Base-by-base conservation (phyloP, 2,113 vertebrate species). In the Anseranas semipalmata region DNA sequence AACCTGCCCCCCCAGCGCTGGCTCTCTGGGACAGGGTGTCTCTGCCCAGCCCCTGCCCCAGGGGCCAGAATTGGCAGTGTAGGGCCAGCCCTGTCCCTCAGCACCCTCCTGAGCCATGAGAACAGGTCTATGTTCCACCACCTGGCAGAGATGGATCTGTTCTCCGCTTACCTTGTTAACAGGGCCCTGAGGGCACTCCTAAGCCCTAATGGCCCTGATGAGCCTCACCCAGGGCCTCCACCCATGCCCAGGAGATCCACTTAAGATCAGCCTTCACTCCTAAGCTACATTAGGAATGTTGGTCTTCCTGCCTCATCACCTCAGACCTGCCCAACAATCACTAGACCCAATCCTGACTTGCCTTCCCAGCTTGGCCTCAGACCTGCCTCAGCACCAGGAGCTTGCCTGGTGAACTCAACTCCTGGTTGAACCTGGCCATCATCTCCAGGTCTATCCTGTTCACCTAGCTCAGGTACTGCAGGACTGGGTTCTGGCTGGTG, bases 391-490 rank as follows among this genome's bases (percentile, higher is more conserved):
- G 56, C 50, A 63, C 55, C 24, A 3, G 2, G 24, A 45, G 9
- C 21, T 37, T n/a, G 60, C 19, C 16, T 21, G 59, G 14, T 48
- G 43, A 30, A 27, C n/a, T 80, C 75, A 35, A 2, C 43, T 63
- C 50, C 13, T 28, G 70, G 63, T 4, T 35, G 76, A 81, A 76
- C n/a, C 21, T 21, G 16, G 46, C 20, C 22, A 7, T 41, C 19
- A 2, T 9, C 72, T 62, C 72, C 2, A 2, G 53, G 39, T 35
- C 35, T 60, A 17, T 79, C 8, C 55, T 3, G 52, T 32, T 65
- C 16, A 1, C 7, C 1, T 12, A 0, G 0, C 9, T 58, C 3
- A 3, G 53, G 16, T 20, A 15, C 63, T 11, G 48, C 33, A 16
- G 46, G 18, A 6, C 8, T 2, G 35, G 2, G n/a, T 35, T 33